Evolutionary conservation across 2,113 vertebrate genomes (phyloP).

Genomic region (Prionailurus bengalensis): DNA sequence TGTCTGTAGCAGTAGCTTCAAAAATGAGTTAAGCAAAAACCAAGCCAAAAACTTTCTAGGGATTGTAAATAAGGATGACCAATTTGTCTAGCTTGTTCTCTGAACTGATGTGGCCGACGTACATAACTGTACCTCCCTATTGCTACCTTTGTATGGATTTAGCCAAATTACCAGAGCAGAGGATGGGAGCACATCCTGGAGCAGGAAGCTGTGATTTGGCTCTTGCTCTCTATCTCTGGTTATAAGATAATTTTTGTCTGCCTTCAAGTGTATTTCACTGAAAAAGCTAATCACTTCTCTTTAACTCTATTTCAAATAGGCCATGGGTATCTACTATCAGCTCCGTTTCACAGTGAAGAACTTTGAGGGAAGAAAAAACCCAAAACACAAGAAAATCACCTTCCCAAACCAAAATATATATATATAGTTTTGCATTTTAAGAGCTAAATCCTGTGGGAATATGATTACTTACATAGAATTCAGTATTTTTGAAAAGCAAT

Average conservation of each 20-base stretch:
- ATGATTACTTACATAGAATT: not conserved
- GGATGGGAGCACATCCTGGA: not conserved
- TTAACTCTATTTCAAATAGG: not conserved
- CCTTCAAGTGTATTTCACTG: not conserved
- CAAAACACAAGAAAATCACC: constrained; percentile 40
- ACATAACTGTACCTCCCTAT: not conserved
- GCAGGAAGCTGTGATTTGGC: not conserved
- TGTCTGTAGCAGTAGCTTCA: not conserved
- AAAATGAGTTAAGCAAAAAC: not conserved
- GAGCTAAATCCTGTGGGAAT: not conserved
- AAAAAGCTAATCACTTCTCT: not conserved
- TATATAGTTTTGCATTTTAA: not conserved
- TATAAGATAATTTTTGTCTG: not conserved
- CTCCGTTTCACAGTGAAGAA: not conserved
- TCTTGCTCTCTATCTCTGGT: not conserved
- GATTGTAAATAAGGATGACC: not conserved
- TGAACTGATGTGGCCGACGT: not conserved
- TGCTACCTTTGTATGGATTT: not conserved
- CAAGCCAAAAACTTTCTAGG: constrained; percentile 1
- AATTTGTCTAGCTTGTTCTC: not conserved
- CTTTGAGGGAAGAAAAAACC: not conserved
- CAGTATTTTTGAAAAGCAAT: not conserved
- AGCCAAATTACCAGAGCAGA: not conserved
- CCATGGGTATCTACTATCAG: not conserved
- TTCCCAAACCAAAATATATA: not conserved